Conservation (phyloP, 2,797 vertebrate species). For the Thaleichthys pacificus region DNA sequence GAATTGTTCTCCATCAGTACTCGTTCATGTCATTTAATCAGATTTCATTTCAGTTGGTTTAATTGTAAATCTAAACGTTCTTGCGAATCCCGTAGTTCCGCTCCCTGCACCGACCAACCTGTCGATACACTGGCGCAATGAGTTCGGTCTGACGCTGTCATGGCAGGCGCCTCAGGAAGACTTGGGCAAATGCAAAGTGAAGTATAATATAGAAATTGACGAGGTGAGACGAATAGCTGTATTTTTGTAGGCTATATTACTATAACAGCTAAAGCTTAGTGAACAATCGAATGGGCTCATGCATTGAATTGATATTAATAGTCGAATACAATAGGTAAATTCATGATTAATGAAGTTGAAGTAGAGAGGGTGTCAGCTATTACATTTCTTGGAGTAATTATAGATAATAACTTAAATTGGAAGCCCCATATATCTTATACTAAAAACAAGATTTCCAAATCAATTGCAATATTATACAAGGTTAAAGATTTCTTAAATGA, state of each 20-base stretch:
- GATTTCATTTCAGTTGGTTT: not conserved
- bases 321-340: no score
- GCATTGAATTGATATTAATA: not conserved
- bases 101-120: not conserved
- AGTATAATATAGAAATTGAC: not conserved
- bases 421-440: no score
- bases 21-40: not conserved
- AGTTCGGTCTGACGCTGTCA: not conserved
- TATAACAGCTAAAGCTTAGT: not conserved
- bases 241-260: not conserved
- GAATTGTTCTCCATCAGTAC: not conserved
- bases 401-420: no score
- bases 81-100: not conserved
- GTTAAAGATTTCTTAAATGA: no score
- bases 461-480: no score
- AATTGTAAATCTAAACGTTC: not conserved
- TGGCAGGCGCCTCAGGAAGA: not conserved
- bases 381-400: no score
- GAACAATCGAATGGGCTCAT: not conserved
- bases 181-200: not conserved
- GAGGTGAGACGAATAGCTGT: conserved; percentile 1
- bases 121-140: not conserved
- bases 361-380: no score
- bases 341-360: no score
- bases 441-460: no score